Evolutionary conservation across 2,113 vertebrate species (phyloP).

Genomic region (Eurystomus gularis): DNA sequence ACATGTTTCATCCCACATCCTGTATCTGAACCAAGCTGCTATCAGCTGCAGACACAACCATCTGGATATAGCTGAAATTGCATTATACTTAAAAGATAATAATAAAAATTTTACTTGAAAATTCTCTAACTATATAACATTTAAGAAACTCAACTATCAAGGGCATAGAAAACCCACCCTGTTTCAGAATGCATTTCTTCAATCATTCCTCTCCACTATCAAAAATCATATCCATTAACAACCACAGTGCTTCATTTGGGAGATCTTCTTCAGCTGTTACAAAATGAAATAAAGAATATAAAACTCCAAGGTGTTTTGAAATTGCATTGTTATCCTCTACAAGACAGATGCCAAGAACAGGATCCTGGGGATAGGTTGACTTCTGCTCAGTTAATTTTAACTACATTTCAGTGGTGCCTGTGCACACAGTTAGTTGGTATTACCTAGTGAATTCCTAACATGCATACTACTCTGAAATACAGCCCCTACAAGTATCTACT

Average conservation of each 20-base stretch:
- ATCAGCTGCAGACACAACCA: background rate
- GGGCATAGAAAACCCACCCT: background rate
- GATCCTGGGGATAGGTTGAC: background rate
- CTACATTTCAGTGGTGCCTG: background rate
- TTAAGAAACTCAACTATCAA: conserved; percentile 9
- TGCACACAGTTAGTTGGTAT: background rate
- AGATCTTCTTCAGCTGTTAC: background rate
- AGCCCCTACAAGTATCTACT: background rate
- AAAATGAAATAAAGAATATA: background rate
- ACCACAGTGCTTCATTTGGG: background rate
- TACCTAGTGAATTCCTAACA: background rate
- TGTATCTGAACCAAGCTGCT: background rate
- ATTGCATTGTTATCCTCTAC: background rate
- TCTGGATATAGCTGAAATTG: background rate
- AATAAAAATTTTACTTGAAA: background rate
- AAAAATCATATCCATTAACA: background rate
- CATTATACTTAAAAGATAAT: conserved; percentile 17
- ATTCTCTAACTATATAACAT: conserved; percentile 16
- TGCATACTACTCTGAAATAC: background rate
- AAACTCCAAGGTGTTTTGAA: background rate
- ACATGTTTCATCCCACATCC: background rate
- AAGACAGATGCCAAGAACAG: too few relatives aligned
- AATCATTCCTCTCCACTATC: background rate
- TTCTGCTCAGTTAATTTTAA: background rate
- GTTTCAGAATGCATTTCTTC: background rate